Base-by-base conservation (phyloP, 2,797 vertebrate genomes). In the Phoebastria nigripes region DNA sequence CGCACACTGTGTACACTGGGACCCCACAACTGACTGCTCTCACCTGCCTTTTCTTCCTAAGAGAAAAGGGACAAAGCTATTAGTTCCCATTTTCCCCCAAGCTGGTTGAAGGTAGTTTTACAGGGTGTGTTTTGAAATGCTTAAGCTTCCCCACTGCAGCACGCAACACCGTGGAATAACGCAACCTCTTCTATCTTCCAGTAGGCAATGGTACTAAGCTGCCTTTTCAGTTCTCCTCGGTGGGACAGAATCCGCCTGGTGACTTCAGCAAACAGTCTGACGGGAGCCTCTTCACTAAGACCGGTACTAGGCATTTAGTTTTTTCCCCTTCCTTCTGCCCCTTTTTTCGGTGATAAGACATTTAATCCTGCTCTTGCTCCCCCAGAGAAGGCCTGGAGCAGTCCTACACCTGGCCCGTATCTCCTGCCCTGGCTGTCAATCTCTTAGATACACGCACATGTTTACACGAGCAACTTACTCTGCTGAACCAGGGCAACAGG, bases 261-360 rank as follows among this genome's bases (percentile, higher is more conserved):
- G 98, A 98, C 95, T 97, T 98, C 97, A 97, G 97, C 97, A 98
- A 98, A 97, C 97, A 97, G 65, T 96, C 97, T 96, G 97, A 98
- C 1, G 92, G 96, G 81, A 98, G 98, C 96, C 97, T 97, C 91
- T 98, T 97, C 97, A 97, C 97, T 84, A 97, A 97, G 96, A 96
- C 97, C 56, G 98, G 98, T 98, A 98, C 89, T 92, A 82, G 93
- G 94, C 89, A 12, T 92, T 90, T 46, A 61, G 66, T 18, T 18
- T 76, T 65, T 54, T 3, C 90, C 46, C 78, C 61, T 65, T 89
- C 76, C 82, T 74, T 66, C 41, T 84, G 17, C 47, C 49, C 66
- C 55, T 35, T 8, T 25, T 41, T 10, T 42, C 59, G 88, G 28
- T 56, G 71, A 39, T 76, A 41, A 94, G 49, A 20, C 72, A 49